Percentiles rank a stretch among this genome's conserved stretches.
Conservation (phyloP, 2,797 vertebrate genomes). For the Anguilla megastoma region DNA sequence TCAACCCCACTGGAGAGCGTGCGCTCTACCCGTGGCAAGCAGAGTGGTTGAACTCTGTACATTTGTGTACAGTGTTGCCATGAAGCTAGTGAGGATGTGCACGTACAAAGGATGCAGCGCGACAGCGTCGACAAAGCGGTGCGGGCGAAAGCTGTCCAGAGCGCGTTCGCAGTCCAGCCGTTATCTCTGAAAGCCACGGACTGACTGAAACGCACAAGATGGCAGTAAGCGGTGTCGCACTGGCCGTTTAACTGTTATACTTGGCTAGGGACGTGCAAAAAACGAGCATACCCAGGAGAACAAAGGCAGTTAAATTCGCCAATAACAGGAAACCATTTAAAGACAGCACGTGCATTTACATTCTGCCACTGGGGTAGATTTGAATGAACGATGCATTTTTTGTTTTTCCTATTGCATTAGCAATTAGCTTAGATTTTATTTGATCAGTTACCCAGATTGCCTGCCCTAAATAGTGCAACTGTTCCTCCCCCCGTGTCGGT, state of each 20-base stretch:
- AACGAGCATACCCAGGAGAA: background rate
- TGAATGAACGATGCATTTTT: background rate
- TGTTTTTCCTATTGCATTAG: background rate
- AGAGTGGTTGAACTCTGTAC: slow-evolving; percentile 76
- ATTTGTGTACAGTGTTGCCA: slow-evolving; percentile 79
- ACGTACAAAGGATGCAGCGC: slow-evolving; percentile 82
- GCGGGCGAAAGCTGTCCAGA: slow-evolving; percentile 48
- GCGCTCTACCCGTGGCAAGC: slow-evolving; percentile 54
- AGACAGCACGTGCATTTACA: background rate
- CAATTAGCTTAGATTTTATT: background rate
- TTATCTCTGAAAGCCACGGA: background rate
- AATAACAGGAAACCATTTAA: background rate
- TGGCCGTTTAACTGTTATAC: background rate
- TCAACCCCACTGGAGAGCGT: slow-evolving; percentile 28
- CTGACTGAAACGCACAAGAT: background rate
- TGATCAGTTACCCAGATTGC: background rate
- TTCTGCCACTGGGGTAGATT: background rate
- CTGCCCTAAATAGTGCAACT: background rate
- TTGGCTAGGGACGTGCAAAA: background rate
- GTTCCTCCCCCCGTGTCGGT: background rate
- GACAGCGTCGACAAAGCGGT: slow-evolving; percentile 47
- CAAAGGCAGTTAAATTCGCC: background rate
- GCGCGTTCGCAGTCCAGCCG: background rate
- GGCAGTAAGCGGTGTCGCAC: background rate
- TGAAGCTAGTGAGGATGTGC: slow-evolving; percentile 83